Base-by-base conservation (phyloP, 2,888 invertebrate genomes). In the Apeira syringaria region DNA sequence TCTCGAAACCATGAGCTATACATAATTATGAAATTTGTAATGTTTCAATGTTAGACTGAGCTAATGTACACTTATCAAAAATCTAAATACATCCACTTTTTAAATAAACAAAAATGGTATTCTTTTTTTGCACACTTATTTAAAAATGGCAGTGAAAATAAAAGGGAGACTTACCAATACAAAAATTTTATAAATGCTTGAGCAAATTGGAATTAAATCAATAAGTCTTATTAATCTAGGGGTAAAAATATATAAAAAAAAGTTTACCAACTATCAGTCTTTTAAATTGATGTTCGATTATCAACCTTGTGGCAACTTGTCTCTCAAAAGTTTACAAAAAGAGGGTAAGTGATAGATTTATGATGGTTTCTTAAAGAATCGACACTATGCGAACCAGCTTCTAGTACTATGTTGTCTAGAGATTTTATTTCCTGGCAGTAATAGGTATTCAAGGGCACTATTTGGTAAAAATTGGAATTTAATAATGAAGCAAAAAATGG, bases 261-360 rank as follows among this genome's bases (percentile, higher is more conserved):
- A 79, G 73, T 71, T 86, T 90, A 88, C 80, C 85, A 86, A 83
- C 90, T 91, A 91, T 91, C 90, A 91, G 90, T 90, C 90, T 91
- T 90, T 86, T 87, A 86, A 88, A 90, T 90, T 89, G 90, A 91
- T 90, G 89, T 87, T 86, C n/a, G 82, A 79, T 81, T 86, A 78
- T 84, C 83, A 87, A 86, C 78, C 82, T 79, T 80, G 74, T 83
- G 82, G 80, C 83, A 83, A 80, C 74, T 82, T 75, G 63, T 72
- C 67, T 82, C 86, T 86, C 87, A 89, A 89, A 88, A 89, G 87
- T 88, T 88, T 88, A 89, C 88, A 88, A 87, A 80, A 74, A 53
- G 37, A 65, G 62, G 66, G 56, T 29, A 35, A 32, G 7, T 30
- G n/a, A 18, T 53, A 47, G 58, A 44, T 38, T 20, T 38, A 34